Percentiles rank a stretch among this genome's conserved stretches.
Conservation (phyloP, 1,140 invertebrate genomes). For the Micrasema longulum region DNA sequence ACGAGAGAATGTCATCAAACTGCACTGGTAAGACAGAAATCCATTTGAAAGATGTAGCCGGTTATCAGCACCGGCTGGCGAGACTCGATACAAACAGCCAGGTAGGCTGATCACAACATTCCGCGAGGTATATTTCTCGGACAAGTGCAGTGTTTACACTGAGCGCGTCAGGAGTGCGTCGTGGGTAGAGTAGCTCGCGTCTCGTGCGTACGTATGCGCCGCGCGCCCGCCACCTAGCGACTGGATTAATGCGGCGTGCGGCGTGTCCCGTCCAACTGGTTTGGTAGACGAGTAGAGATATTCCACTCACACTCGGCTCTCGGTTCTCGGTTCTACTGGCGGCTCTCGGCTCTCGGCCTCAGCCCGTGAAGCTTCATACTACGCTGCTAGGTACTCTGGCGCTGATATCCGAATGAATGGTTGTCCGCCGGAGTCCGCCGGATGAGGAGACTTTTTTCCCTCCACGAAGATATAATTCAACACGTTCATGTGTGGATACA, state of each 20-base stretch:
- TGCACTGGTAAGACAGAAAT: background rate
- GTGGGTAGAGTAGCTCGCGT: background rate
- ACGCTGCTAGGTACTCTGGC: too few relatives aligned
- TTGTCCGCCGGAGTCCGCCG: too few relatives aligned
- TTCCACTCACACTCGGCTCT: too few relatives aligned
- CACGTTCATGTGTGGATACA: too few relatives aligned
- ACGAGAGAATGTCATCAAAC: constrained; percentile 11
- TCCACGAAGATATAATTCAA: too few relatives aligned
- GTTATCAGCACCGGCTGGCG: constrained; percentile 16
- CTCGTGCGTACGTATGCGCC: constrained; percentile 3
- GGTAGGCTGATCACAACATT: constrained; percentile 11
- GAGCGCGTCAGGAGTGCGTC: too few relatives aligned
- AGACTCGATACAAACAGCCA: background rate
- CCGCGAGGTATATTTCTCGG: constrained; percentile 25
- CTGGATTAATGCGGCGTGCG: constrained; percentile 10
- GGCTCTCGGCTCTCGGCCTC: too few relatives aligned
- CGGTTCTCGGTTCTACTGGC: too few relatives aligned
- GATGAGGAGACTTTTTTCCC: too few relatives aligned
- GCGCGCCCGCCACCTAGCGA: constrained; percentile 38
- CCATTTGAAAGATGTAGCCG: background rate
- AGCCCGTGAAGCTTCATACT: too few relatives aligned
- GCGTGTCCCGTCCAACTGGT: constrained; percentile 18
- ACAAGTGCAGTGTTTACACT: constrained; percentile 32
- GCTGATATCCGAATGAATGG: too few relatives aligned
- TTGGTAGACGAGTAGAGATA: constrained; percentile 6